A percentile compares a stretch with the other conserved stretches of the same genome.
These are phyloP conservation scores for Typhlichthys subterraneus DNA, from an alignment of 2,797 vertebrate species.

Conservation along the genomic window DNA sequence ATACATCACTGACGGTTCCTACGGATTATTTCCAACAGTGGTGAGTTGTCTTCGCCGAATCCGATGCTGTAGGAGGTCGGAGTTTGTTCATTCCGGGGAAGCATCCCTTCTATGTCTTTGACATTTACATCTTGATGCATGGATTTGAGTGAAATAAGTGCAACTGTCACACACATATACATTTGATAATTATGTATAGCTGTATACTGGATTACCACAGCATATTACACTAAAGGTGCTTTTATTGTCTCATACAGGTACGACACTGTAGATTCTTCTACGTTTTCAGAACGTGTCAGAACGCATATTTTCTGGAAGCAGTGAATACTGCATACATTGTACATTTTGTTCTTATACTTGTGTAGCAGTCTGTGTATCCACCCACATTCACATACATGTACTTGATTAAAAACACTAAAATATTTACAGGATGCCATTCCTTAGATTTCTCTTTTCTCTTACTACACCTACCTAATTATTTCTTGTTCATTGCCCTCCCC, in stretches of 20 bases:
- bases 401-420: constrained; percentile 17
- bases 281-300: background rate
- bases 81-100: constrained; percentile 31
- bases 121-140: constrained; percentile 59
- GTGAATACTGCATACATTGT: background rate
- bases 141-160: constrained; percentile 29
- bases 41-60: constrained; percentile 65
- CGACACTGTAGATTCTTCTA: too few relatives aligned
- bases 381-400: constrained; percentile 22
- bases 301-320: background rate
- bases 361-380: constrained; percentile 30
- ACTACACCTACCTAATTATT: background rate
- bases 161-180: constrained; percentile 17
- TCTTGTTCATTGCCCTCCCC: background rate
- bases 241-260: too few relatives aligned
- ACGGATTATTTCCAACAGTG: constrained; percentile 82
- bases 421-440: background rate
- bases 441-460: constrained; percentile 3
- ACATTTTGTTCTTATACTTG: background rate
- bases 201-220: background rate
- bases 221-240: too few relatives aligned
- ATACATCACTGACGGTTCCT: constrained; percentile 73
- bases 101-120: constrained; percentile 36
- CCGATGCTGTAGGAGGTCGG: constrained; percentile 44
- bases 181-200: background rate